Evolutionary conservation across 2,113 vertebrate species (phyloP).

Genomic region (Mastomys coucha): DNA sequence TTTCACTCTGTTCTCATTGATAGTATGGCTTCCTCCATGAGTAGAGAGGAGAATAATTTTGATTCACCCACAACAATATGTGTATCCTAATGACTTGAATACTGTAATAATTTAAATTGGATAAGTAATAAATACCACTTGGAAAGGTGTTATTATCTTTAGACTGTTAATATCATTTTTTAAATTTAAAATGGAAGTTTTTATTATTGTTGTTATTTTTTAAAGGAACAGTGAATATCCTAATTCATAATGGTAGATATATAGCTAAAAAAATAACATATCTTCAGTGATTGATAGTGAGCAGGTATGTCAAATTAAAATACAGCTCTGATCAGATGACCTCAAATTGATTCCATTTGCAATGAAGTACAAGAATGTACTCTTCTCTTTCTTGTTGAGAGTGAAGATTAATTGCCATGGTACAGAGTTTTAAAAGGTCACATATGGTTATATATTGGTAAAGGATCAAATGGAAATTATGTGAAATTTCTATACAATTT

Average conservation of each 20-base stretch:
- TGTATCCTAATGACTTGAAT: background rate
- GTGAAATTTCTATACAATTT: background rate
- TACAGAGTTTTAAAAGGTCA: background rate
- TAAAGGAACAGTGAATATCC: background rate
- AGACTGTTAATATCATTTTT: background rate
- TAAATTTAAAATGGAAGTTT: background rate
- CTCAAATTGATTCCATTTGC: background rate
- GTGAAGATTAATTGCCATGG: background rate
- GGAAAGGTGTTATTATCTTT: background rate
- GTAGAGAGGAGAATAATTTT: background rate
- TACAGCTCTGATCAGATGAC: rapidly evolving
- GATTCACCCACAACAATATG: background rate
- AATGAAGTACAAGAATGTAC: background rate
- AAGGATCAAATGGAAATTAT: background rate
- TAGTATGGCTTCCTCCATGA: background rate
- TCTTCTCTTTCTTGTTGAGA: background rate
- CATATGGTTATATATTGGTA: background rate
- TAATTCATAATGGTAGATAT: background rate
- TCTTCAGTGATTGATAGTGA: no score
- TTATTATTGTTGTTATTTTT: background rate
- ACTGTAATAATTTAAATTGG: background rate
- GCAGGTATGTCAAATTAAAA: background rate
- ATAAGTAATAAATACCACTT: background rate
- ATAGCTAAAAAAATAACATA: background rate
- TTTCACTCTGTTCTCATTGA: background rate